A percentile compares a stretch with the other conserved stretches of the same genome.
phyloP scores from a whole-genome alignment of 30 jellyfish, hydroid and myxozoan genomes.

The Nemopilema nomurai region DNA sequence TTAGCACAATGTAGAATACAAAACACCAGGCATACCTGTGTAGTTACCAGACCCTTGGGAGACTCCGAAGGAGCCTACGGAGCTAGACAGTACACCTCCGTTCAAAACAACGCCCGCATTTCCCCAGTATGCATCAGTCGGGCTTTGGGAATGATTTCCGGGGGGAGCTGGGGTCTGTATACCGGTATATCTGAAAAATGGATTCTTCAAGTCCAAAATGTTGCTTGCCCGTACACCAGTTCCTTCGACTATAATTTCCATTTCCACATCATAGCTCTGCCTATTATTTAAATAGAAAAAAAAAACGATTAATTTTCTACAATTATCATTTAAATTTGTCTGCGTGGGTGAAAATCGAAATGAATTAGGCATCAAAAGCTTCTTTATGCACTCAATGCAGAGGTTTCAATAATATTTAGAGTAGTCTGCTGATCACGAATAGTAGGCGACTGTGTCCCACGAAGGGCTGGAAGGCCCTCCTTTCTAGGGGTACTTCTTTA shows the following conservation, averaged over 20 bases:
- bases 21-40: constrained; percentile 11
- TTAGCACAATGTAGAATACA: too few relatives aligned
- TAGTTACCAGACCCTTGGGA: constrained; percentile 69
- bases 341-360: too few relatives aligned
- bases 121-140: constrained; percentile 98
- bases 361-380: too few relatives aligned
- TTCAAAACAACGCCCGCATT: constrained; percentile 88
- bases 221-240: constrained; percentile 95
- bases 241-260: constrained; percentile 93
- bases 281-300: constrained; percentile 30
- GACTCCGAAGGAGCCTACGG: constrained; percentile 65
- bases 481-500: too few relatives aligned
- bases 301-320: background rate
- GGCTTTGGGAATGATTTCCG: constrained; percentile 85
- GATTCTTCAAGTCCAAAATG: constrained; percentile 87
- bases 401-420: too few relatives aligned
- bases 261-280: constrained; percentile 97
- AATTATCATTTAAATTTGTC: too few relatives aligned
- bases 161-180: constrained; percentile 87
- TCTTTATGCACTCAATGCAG: too few relatives aligned
- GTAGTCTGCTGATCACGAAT: too few relatives aligned
- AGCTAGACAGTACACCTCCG: constrained; percentile 77
- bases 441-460: too few relatives aligned
- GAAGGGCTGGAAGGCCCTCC: too few relatives aligned
- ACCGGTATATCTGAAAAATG: constrained; percentile 97